Evolutionary conservation across 2,797 vertebrate species (phyloP), one percentile per base, ranked within the genome.

Genomic region (Argyrosomus regius): DNA sequence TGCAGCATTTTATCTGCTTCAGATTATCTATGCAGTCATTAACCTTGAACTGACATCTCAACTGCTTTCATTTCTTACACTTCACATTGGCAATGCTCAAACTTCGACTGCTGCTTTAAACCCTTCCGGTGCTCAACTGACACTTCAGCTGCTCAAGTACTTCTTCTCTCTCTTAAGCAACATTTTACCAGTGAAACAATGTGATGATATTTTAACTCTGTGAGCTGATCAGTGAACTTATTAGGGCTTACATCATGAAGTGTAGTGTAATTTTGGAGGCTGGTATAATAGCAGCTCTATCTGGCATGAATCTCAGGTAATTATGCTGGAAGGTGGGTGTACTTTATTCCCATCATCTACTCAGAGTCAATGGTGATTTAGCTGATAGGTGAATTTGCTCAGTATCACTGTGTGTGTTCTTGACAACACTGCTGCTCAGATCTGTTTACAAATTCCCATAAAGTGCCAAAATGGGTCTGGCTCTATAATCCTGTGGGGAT

Each of bases 381-480:
- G 41, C 68, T 56, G 53, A 77, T 45, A 14, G 69, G 31, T 48
- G 72, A 17, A 61, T 74, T 54, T 35, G 22, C 62, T 57, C 49
- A 43, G 50, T 68, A 50, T 83, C 45, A 24, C 72, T 35, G 41
- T 58, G 22, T 62, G 6, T 56, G 35, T 66, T 60, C 66, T 50
- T 48, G 72, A 84, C 69, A 60, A 63, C 41, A 39, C 35, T 48
- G 61, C 58, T 41, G 69, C 75, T 79, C 45, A 53, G 46, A 68
- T 83, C 80, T 84, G 72, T 84, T 87, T 86, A 81, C 83, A 82
- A 87, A 88, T 83, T 66, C 81, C 75, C 56, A 85, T 87, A 84
- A 90, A 87, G 67, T 2, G 48, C 62, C 65, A 74, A 78, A 87
- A 76, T 80, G 78, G 69, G 43, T 16, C 59, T 24, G 68, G 77